These are phyloP conservation scores for Coelopa frigida DNA, from an alignment of 1,140 invertebrate species.

Conservation along the genomic window DNA sequence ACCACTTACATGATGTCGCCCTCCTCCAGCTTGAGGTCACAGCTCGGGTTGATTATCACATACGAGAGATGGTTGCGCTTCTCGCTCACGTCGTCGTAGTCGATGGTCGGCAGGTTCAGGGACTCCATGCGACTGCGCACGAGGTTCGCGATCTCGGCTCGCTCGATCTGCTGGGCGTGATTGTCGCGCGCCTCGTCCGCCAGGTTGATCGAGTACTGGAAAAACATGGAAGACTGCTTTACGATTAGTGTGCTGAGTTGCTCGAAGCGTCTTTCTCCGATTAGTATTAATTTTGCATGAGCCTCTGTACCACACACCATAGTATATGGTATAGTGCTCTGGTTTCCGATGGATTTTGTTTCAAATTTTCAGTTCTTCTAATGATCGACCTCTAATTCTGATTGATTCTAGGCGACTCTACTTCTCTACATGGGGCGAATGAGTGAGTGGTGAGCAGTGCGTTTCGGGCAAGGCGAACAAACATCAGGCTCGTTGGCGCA, in stretches of 20 bases:
- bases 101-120: slow-evolving; percentile 76
- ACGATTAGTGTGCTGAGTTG: slow-evolving; percentile 15
- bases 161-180: slow-evolving; percentile 82
- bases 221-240: slow-evolving; percentile 21
- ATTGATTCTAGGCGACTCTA: too few relatives aligned
- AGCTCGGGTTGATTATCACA: slow-evolving; percentile 97
- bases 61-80: slow-evolving; percentile 90
- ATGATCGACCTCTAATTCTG: too few relatives aligned
- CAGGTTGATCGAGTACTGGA: slow-evolving; percentile 72
- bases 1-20: slow-evolving; percentile 86
- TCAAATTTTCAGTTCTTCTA: too few relatives aligned
- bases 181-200: slow-evolving; percentile 78
- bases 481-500: too few relatives aligned
- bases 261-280: too few relatives aligned
- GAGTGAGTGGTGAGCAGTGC: too few relatives aligned
- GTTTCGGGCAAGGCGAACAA: too few relatives aligned
- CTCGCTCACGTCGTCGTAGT: slow-evolving; percentile 90
- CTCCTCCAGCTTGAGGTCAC: slow-evolving; percentile 91
- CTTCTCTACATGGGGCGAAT: too few relatives aligned
- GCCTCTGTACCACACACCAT: too few relatives aligned
- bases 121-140: slow-evolving; percentile 91
- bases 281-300: too few relatives aligned
- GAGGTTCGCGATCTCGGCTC: slow-evolving; percentile 90
- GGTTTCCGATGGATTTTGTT: too few relatives aligned
- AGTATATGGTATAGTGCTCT: too few relatives aligned